Evolutionary conservation across 1,140 invertebrate genomes (phyloP).

Genomic region (Pogonus chalceus): DNA sequence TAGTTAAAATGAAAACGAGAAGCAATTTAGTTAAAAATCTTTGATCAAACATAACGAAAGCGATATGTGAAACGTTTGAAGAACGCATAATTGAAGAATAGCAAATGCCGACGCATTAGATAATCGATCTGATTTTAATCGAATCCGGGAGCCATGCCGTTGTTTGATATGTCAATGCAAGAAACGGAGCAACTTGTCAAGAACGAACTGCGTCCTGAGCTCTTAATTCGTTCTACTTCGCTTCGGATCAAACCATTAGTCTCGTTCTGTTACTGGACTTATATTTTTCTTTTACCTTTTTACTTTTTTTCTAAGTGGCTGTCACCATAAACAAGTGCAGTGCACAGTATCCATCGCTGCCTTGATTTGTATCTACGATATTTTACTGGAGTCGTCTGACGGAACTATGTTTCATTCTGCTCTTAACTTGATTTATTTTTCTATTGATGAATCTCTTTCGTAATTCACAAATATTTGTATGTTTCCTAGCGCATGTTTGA

Average conservation of each 20-base stretch:
- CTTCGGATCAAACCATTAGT: background rate
- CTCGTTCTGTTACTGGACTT: background rate
- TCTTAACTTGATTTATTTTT: too few relatives aligned
- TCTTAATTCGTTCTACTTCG: background rate
- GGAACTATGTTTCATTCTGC: too few relatives aligned
- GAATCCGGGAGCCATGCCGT: background rate
- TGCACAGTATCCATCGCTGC: background rate
- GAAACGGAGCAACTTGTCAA: conserved; percentile 4
- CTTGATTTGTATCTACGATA: background rate
- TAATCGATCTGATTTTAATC: background rate
- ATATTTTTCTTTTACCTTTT: background rate
- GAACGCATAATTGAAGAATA: too few relatives aligned
- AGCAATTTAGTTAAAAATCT: too few relatives aligned
- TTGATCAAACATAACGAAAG: too few relatives aligned
- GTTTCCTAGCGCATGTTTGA: too few relatives aligned
- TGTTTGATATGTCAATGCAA: conserved; percentile 3
- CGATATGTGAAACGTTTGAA: too few relatives aligned
- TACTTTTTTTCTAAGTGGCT: background rate
- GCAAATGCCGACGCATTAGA: too few relatives aligned
- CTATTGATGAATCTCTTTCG: too few relatives aligned
- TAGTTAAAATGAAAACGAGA: too few relatives aligned
- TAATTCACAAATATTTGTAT: too few relatives aligned
- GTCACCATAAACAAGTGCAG: background rate
- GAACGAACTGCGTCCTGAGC: background rate
- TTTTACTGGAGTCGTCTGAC: background rate